Evolutionary conservation across 1,140 invertebrate species (phyloP), one percentile per base, ranked within the genome.

Genomic region (Lasaia peninsularis): DNA sequence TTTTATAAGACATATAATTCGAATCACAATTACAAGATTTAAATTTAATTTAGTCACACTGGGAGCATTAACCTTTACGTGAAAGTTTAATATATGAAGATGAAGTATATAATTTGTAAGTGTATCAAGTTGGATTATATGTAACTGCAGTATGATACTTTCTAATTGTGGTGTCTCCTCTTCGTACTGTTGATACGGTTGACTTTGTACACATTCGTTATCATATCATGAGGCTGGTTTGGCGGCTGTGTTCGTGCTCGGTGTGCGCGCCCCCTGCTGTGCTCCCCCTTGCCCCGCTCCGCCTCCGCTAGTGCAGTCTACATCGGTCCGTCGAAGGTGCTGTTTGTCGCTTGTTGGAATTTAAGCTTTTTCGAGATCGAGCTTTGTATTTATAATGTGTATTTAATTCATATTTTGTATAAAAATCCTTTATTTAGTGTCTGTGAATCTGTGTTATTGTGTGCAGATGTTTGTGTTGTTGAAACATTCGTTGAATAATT

Each of bases 201-300:
- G 69, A 64, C 62, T 75, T 78, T 84, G 78, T 84, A 76, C 80
- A 80, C 78, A 77, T 76, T 82, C 68, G 80, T 86, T 82, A 86
- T 87, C 80, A 84, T 84, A 87, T 78, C 73, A 84, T 75, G 71
- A 72, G 73, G 76, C 73, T 85, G 74, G 75, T 82, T 81, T 77
- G 80, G 79, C 79, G 78, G 77, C 75, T 78, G 57, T 69, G 60
- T 75, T 71, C 74, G 40, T 69, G 59, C 61, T 71, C 73, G 74
- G 78, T 64, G 75, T 67, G 73, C 75, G 72, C 73, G 78, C 79
- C 79, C 78, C 80, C 75, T 75, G 72, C 76, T 71, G 71, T 63
- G 73, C 56, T 67, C 71, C 69, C 69, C 64, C 68, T 62, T 67
- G 58, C 71, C 35, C 69, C 73, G 56, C 63, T 58, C 14, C 64